Base-by-base conservation (phyloP, 2,888 invertebrate species). In the Chydorus sphaericus region DNA sequence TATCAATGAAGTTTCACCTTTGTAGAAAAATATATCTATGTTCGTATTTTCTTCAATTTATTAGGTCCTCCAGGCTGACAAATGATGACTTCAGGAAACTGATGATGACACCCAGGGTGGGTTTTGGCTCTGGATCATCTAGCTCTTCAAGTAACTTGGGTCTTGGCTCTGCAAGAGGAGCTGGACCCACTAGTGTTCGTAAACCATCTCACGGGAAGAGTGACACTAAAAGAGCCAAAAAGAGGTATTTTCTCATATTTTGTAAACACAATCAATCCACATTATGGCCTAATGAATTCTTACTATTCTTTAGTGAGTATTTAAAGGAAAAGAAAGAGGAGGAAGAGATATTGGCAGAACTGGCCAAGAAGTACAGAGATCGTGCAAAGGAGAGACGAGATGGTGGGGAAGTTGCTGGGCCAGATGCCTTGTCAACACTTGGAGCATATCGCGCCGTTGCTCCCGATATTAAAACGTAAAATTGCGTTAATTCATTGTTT, bases 71-170 rank as follows among this genome's bases (percentile, higher is more conserved):
- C 20, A 31, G 55, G 10, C 76, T 97, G 55, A 94, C 94, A 8
- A 97, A 97, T 75, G 96, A 92, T 68, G 97, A 97, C 73, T 97
- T 97, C 67, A 81, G 96, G 56, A 93, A 92, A 68, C 73, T 97
- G 54, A 72, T 97, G 62, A 94, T 94, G 85, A 96, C 96, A 0
- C 96, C 97, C 0, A 77, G 92, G 59, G 79, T 84, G 6, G 83
- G 85, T 0, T 61, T 63, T 4, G 61, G 61, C 26, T 59, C 60
- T 18, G 57, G 56, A 63, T 58, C 60, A 33, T 58, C 60, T 7
- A 58, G 55, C 52, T 20, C 57, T 18, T 33, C 60, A 37, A 57
- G 60, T 7, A 55, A 61, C 16, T 57, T 61, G 54, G 53, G 62
- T 5, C 58, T 63, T 53, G 57, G 63, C 8, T 59, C 64, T 14